These are phyloP conservation scores for Brachionus calyciflorus DNA, from an alignment of 1,140 invertebrate genomes.

Conservation along the genomic window DNA sequence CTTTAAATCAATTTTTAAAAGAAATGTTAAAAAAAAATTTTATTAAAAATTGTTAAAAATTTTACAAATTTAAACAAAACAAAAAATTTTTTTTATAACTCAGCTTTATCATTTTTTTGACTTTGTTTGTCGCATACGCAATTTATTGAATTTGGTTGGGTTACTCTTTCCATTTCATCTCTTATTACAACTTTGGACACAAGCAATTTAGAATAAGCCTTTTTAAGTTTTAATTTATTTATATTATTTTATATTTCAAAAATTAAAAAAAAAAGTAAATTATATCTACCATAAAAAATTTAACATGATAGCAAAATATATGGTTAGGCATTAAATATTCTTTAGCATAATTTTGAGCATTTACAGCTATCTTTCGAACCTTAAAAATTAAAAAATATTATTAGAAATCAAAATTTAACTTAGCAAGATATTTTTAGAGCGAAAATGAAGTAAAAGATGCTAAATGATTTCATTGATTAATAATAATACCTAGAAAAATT, in stretches of 20 bases:
- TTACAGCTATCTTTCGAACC: constrained; percentile 69
- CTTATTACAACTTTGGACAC: constrained; percentile 65
- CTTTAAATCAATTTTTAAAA: background rate
- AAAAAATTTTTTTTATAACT: background rate
- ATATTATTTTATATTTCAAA: no score
- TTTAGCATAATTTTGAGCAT: constrained; percentile 72
- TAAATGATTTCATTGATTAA: no score
- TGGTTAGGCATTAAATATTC: constrained; percentile 77
- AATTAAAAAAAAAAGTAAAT: no score
- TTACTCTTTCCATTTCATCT: constrained; percentile 73
- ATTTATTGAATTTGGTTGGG: constrained; percentile 62
- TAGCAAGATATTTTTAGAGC: no score
- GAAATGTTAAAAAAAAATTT: no score
- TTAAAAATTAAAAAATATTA: no score
- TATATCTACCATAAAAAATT: constrained; percentile 67
- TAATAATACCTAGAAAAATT: no score
- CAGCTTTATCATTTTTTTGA: constrained; percentile 45
- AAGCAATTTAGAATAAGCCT: constrained; percentile 74
- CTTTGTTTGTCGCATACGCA: constrained; percentile 68
- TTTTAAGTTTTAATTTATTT: no score
- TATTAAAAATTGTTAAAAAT: no score
- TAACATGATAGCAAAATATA: constrained; percentile 83
- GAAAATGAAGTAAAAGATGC: no score
- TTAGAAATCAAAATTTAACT: no score
- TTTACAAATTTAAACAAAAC: background rate